Conservation (phyloP, 2,113 vertebrate genomes). For the Glareola pratincola region DNA sequence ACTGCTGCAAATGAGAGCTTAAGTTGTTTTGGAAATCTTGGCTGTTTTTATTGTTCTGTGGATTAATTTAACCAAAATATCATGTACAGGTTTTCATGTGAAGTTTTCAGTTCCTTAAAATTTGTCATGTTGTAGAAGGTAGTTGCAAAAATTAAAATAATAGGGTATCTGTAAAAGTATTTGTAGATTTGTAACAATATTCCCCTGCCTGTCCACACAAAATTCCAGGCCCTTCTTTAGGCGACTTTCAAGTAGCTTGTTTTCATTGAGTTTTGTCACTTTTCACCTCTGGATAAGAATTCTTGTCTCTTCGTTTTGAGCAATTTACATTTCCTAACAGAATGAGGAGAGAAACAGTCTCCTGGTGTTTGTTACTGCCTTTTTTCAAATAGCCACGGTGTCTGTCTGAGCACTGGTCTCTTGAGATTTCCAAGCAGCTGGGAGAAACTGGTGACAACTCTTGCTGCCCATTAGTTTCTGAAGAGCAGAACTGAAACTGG, state of each 20-base stretch:
- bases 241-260: neutral
- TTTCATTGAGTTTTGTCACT: neutral
- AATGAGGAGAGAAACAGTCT: neutral
- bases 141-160: neutral
- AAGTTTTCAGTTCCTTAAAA: neutral
- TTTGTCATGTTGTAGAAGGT: neutral
- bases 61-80: neutral
- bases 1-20: neutral
- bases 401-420: neutral
- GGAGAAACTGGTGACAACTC: neutral
- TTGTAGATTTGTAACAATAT: neutral
- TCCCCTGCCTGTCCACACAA: neutral
- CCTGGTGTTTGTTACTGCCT: neutral
- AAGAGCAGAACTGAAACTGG: constrained; percentile 9
- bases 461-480: neutral
- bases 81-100: neutral
- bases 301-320: neutral
- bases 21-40: neutral
- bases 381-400: neutral
- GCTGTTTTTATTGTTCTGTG: neutral
- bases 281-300: neutral
- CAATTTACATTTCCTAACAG: neutral
- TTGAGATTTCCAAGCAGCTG: neutral
- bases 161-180: neutral
- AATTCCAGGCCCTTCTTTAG: neutral